Base-by-base conservation (phyloP, 2,888 invertebrate species). In the Isoperla grammatica region DNA sequence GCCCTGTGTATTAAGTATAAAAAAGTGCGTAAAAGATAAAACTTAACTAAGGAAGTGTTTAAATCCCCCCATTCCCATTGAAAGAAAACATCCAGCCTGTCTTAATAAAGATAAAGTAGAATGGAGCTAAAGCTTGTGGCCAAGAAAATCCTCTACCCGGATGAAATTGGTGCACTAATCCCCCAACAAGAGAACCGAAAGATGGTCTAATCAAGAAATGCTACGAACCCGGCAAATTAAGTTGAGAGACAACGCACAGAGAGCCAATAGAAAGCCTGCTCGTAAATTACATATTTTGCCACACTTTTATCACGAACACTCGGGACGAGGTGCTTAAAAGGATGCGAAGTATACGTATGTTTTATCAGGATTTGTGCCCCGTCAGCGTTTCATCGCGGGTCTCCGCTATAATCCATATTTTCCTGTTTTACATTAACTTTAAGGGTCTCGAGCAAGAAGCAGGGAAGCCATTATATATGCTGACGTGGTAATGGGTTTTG, bases 91-190 rank as follows among this genome's bases (percentile, higher is more conserved):
- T 20, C 39, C 19, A 37, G 37, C 12, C 53, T 53, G 53, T 53
- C 53, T 53, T 53, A 53, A 53, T 53, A 53, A 39, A 53, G 53
- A 53, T 53, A 53, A 53, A 53, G 53, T 53, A 15, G 53, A 39
- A 15, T 13, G 20, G 20, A 17, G 22, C 46, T 46, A 22, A 46
- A 53, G 53, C 49, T 50, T 35, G 49, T 22, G 46, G 49, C 49
- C 12, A n/a, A 29, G 49, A 17, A 49, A 49, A 50, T 50, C 49
- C 49, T 29, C 29, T 50, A 23, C 29, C 29, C 49, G 15, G 49
- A 50, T 35, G 49, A 50, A 50, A 50, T 50, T 50, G 49, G 29
- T 15, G 49, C 12, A 50, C 29, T 50, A 35, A 50, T 50, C 49
- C 49, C 35, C 15, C 35, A n/a, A 29, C 49, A 50, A 29, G 29